A percentile compares a stretch with the other conserved stretches of the same genome.
These are phyloP conservation scores for Nemopilema nomurai DNA, from an alignment of 30 jellyfish, hydroid and myxozoan species.

Conservation along the genomic window DNA sequence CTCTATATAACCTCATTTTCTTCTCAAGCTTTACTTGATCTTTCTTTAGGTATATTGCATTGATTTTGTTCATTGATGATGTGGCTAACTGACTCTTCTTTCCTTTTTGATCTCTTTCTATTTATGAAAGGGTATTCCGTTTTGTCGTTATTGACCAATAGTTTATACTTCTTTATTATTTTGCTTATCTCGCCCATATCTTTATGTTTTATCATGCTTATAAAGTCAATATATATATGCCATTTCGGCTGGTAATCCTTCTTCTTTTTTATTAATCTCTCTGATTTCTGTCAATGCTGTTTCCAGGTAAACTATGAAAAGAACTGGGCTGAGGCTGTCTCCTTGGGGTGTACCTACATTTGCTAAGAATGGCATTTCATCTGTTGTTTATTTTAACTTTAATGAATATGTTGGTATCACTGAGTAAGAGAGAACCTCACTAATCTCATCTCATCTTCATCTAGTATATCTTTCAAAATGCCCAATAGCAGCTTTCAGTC, in stretches of 20 bases:
- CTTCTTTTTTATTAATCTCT: constrained; percentile 12
- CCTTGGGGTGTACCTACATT: constrained; percentile 58
- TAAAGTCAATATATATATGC: constrained; percentile 43
- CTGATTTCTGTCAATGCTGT: constrained; percentile 27
- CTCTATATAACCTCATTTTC: constrained; percentile 30
- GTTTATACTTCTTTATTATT: constrained; percentile 22
- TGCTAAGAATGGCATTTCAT: constrained; percentile 38
- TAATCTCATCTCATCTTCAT: constrained; percentile 56
- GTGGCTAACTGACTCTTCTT: constrained; percentile 37
- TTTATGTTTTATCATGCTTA: constrained; percentile 28
- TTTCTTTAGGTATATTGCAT: constrained; percentile 7
- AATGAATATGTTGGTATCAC: constrained; percentile 31
- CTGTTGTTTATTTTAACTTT: constrained; percentile 30
- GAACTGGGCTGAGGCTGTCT: constrained; percentile 48
- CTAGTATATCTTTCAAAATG: constrained; percentile 14
- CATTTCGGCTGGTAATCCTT: constrained; percentile 28
- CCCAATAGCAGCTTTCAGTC: constrained; percentile 42
- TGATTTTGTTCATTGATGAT: constrained; percentile 9
- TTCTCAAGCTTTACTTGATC: constrained; percentile 26
- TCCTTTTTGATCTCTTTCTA: background rate
- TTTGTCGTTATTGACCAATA: constrained; percentile 19
- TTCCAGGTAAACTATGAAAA: constrained; percentile 39
- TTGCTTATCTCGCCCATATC: constrained; percentile 33
- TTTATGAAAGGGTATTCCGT: constrained; percentile 1
- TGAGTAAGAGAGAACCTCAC: constrained; percentile 35